Percentiles rank a stretch among this genome's conserved stretches.
These are phyloP conservation scores for Scaptomyza reducta DNA, from an alignment of 2,888 invertebrate species.

Conservation along the genomic window DNA sequence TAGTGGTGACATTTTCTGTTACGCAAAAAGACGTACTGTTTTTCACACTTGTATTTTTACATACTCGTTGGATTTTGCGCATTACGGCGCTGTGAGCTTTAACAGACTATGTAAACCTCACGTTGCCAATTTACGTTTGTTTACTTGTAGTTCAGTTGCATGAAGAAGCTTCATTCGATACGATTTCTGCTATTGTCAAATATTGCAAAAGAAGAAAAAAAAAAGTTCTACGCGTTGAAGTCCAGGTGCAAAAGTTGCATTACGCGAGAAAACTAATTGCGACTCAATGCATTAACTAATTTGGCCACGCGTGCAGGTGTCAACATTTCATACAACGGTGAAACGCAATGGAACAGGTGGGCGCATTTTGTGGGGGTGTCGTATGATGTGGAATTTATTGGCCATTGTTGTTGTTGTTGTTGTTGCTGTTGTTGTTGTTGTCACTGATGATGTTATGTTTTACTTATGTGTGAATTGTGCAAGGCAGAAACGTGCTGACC, in stretches of 20 bases:
- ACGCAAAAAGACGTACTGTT: no score
- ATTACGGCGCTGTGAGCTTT: conserved; percentile 15
- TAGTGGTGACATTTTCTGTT: no score
- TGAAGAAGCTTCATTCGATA: conserved; percentile 46
- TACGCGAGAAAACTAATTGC: conserved; percentile 40
- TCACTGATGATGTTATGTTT: conserved; percentile 56
- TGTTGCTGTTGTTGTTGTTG: conserved; percentile 24
- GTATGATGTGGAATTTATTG: conserved; percentile 40
- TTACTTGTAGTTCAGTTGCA: conserved; percentile 52
- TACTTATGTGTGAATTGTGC: conserved; percentile 41
- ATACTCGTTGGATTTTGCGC: conserved; percentile 16
- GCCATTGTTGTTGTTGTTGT: conserved; percentile 21
- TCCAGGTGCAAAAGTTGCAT: conserved; percentile 49
- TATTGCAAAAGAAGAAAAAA: conserved; percentile 12
- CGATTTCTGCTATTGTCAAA: conserved; percentile 22
- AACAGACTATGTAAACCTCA: conserved; percentile 19
- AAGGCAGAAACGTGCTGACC: conserved; percentile 26
- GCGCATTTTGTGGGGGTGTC: conserved; percentile 54
- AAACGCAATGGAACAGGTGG: conserved; percentile 62
- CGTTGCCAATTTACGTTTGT: conserved; percentile 51
- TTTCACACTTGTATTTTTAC: no score
- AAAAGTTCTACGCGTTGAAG: conserved; percentile 31
- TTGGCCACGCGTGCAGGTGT: conserved; percentile 57
- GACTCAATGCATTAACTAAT: conserved; percentile 55
- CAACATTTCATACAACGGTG: conserved; percentile 19